Conservation (phyloP, 2,888 invertebrate genomes). For the Drosophila flavopinicola region DNA sequence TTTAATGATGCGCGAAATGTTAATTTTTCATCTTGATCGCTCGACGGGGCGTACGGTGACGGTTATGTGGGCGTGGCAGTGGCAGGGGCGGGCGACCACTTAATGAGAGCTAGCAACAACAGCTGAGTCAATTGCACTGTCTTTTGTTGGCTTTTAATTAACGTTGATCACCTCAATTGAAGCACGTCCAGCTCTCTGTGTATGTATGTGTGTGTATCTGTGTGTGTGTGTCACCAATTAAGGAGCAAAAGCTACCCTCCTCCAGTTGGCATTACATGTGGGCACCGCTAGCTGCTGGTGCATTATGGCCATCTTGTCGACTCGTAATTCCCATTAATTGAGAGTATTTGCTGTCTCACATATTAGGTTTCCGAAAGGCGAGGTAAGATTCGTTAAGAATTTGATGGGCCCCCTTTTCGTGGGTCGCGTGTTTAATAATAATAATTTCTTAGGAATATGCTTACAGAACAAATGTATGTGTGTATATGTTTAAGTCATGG, state of each 20-base stretch:
- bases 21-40: constrained; percentile 77
- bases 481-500: constrained; percentile 72
- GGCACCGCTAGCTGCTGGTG: constrained; percentile 62
- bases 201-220: neutral
- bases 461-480: no score
- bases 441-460: constrained; percentile 73
- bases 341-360: constrained; percentile 44
- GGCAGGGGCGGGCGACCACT: constrained; percentile 36
- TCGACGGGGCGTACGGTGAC: constrained; percentile 17
- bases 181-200: constrained; percentile 60
- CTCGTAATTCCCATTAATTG: constrained; percentile 72
- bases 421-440: constrained; percentile 75
- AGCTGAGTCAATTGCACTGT: constrained; percentile 44
- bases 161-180: constrained; percentile 84
- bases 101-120: constrained; percentile 54
- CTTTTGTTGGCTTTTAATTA: constrained; percentile 81
- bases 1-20: constrained; percentile 79
- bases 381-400: constrained; percentile 46
- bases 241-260: constrained; percentile 60
- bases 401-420: constrained; percentile 32
- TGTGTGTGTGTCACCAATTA: constrained; percentile 66
- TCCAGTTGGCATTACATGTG: constrained; percentile 74
- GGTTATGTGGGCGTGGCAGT: constrained; percentile 34
- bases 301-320: constrained; percentile 63
- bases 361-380: constrained; percentile 65